Conservation (phyloP, 1,140 invertebrate genomes). For the Tachypleus tridentatus region DNA sequence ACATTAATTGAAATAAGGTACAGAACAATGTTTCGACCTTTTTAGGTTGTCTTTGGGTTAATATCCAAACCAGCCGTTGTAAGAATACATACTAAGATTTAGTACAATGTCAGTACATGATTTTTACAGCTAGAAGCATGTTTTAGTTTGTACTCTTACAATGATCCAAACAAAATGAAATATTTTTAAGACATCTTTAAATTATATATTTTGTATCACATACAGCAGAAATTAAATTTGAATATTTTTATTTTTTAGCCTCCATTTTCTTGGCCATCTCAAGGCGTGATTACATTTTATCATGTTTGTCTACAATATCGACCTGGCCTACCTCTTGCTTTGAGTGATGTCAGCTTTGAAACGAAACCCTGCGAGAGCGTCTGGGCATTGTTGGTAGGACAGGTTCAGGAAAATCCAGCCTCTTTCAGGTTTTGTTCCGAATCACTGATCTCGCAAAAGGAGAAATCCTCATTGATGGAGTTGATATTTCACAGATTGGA, state of each 20-base stretch:
- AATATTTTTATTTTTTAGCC: constrained; percentile 16
- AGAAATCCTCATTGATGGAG: constrained; percentile 61
- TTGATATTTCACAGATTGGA: constrained; percentile 59
- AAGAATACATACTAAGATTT: too few relatives aligned
- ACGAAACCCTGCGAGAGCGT: constrained; percentile 61
- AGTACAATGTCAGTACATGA: too few relatives aligned
- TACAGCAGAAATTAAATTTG: background rate
- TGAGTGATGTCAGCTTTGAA: constrained; percentile 56
- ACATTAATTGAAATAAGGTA: too few relatives aligned
- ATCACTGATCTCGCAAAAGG: constrained; percentile 48
- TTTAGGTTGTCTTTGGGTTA: too few relatives aligned
- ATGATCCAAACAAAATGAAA: too few relatives aligned
- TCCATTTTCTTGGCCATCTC: constrained; percentile 30
- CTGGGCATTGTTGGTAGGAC: constrained; percentile 58
- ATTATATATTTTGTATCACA: background rate
- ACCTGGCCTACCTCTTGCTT: constrained; percentile 49
- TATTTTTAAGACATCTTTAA: too few relatives aligned
- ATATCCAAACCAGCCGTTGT: too few relatives aligned
- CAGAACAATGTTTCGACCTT: too few relatives aligned
- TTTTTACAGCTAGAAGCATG: too few relatives aligned
- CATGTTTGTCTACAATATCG: constrained; percentile 38
- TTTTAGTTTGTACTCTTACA: too few relatives aligned
- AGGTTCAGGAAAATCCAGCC: constrained; percentile 41
- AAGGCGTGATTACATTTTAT: constrained; percentile 29
- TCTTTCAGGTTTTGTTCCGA: constrained; percentile 23